A percentile compares a stretch with the other conserved stretches of the same genome.
These are phyloP conservation scores for Cryptoblepharus egeriae DNA, from an alignment of 2,797 vertebrate species.

Conservation along the genomic window DNA sequence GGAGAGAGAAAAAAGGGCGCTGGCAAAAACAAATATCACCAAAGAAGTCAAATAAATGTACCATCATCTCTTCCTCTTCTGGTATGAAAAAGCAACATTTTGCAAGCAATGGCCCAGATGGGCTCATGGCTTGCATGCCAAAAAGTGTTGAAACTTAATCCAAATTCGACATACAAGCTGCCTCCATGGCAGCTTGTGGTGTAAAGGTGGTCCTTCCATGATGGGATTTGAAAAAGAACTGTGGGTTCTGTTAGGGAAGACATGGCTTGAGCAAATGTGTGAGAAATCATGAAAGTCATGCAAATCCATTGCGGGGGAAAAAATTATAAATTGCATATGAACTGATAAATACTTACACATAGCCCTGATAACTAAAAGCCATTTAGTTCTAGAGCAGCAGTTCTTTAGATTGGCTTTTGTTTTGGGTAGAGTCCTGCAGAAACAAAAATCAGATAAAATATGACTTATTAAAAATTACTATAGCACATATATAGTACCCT, in stretches of 20 bases:
- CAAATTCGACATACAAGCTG: conserved; percentile 72
- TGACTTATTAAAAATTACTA: background rate
- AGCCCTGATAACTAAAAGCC: background rate
- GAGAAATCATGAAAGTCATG: conserved; percentile 8
- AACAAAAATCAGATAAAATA: background rate
- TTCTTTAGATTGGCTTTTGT: background rate
- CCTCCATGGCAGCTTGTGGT: conserved; percentile 68
- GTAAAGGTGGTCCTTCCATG: conserved; percentile 60
- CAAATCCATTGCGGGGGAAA: background rate
- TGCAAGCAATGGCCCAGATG: conserved; percentile 74
- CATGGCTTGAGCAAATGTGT: background rate
- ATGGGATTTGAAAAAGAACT: conserved; percentile 51
- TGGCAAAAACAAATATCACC: conserved; percentile 72
- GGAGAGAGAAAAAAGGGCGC: conserved; percentile 47
- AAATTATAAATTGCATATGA: conserved; percentile 1
- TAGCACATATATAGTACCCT: background rate
- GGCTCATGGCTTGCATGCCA: conserved; percentile 72
- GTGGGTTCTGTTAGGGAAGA: conserved; percentile 12
- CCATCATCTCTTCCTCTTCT: conserved; percentile 71
- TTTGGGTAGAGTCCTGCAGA: background rate
- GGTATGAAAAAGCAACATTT: conserved; percentile 76
- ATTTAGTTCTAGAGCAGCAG: background rate
- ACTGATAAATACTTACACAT: background rate
- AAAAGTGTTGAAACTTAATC: conserved; percentile 74
- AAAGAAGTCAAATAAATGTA: conserved; percentile 74